Base-by-base conservation (phyloP, 64 coral and sea anemone genomes). In the Porites australiensis region DNA sequence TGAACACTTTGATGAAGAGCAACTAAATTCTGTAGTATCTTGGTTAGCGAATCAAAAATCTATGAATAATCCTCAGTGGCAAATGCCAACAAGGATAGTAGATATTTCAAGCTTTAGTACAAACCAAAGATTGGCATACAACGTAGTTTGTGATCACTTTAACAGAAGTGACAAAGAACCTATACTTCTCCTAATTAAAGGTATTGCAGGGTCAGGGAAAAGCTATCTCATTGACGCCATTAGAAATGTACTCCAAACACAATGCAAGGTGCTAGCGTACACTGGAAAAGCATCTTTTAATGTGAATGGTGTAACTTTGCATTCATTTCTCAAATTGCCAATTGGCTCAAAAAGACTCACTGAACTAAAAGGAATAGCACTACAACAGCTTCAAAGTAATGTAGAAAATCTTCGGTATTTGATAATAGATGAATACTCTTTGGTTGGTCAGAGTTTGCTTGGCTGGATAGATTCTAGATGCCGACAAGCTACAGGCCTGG, bases 261-360 rank as follows among this genome's bases (percentile, higher is more conserved):
- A 74, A 44, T 74, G 86, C 74, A 16, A 13, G 45, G 70, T 88
- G 15, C 21, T 88, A 60, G 70, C 86, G 44, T 88, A 88, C 44
- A 88, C 86, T 74, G 86, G 86, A 74, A 88, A 88, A n/a, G 69
- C 70, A 5, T 53, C 86, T 88, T 88, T 50, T 16, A 88, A 74
- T 74, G 86, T 88, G 13, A 74, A 88, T 74, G 85, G 67, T 49
- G 2, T 87, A 9, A 87, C 85, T 20, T 58, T 87, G 68, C 85
- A 87, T 44, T 87, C 85, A 2, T 87, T 87, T 20, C 85, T 87
- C 2, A 87, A 87, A 87, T 74, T 87, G 43, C 85, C 85, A 43
- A 74, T 87, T 45, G 85, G 48, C 58, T 48, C 67, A 50, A 87
- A 54, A 73, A 51, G 68, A 57, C 85, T 43, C 1, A 58, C 2